Conservation (phyloP, 1,140 invertebrate genomes). For the Ectropis grisescens region DNA sequence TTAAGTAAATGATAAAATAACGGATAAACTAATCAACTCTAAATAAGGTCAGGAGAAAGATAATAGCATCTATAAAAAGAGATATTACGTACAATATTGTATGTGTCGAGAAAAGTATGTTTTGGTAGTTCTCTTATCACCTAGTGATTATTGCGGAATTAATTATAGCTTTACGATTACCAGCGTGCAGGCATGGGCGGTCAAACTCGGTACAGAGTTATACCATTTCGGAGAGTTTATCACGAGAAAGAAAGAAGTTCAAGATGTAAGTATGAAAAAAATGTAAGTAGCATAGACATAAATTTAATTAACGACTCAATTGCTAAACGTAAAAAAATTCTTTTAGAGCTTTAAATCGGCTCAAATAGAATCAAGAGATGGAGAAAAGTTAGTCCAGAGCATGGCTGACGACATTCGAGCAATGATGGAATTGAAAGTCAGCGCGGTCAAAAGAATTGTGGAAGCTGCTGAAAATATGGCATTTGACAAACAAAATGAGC, state of each 20-base stretch:
- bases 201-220: slow-evolving; percentile 79
- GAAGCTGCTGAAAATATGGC: slow-evolving; percentile 85
- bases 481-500: slow-evolving; percentile 65
- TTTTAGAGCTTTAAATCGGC: slow-evolving; percentile 81
- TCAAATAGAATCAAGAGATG: slow-evolving; percentile 77
- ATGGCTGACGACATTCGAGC: slow-evolving; percentile 84
- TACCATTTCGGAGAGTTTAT: slow-evolving; percentile 80
- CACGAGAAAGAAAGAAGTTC: slow-evolving; percentile 78
- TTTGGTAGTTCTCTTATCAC: too few relatives aligned
- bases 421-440: slow-evolving; percentile 89
- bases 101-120: too few relatives aligned
- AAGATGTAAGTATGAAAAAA: slow-evolving; percentile 69
- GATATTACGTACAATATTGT: too few relatives aligned
- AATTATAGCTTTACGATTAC: slow-evolving; percentile 4
- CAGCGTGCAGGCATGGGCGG: slow-evolving; percentile 80
- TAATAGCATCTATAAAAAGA: too few relatives aligned
- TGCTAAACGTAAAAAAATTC: background rate
- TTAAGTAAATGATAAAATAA: too few relatives aligned
- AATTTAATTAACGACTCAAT: background rate
- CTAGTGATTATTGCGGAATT: too few relatives aligned
- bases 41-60: too few relatives aligned
- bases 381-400: slow-evolving; percentile 78
- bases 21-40: too few relatives aligned
- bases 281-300: background rate
- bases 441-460: slow-evolving; percentile 86